Evolutionary conservation across 2,797 vertebrate species (phyloP), one percentile per base, ranked within the genome.

Genomic region (Cheirogaleus major): DNA sequence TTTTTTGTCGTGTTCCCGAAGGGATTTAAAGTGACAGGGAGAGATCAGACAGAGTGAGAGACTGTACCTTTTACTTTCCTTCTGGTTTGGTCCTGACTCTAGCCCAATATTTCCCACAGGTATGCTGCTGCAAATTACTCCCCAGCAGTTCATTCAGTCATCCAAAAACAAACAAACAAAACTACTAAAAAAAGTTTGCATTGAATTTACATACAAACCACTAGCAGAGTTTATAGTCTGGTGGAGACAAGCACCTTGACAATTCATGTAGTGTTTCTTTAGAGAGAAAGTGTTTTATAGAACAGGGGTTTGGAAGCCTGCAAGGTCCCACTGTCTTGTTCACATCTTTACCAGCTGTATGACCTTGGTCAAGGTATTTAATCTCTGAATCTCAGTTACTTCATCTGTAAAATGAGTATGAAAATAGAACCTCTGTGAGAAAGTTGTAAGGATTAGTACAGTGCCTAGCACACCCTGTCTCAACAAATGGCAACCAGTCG

Each of bases 21-120:
- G 72, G 55, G 20, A 72, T 93, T 97, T 90, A 90, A 96, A 76
- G 38, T 87, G 63, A 72, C 41, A 85, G 69, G 65, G 32, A 65
- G 69, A 93, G 25, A 75, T 59, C 11, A 89, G 65, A 78, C 3
- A 76, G 65, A 78, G 17, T 57, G 57, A 90, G 59, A 41, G n/a
- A 67, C 35, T 67, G 87, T 12, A 18, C 85, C 27, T 70, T 70
- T 79, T 50, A 59, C 7, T 63, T 79, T 55, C 10, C 35, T 57
- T 14, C 2, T 5, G 9, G 27, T 82, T 85, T 73, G 27, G 65
- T 86, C 52, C 57, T 94, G 41, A 91, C 41, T 92, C 48, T 84
- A 93, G 10, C 12, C 35, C 67, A 32, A 55, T 59, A 63, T 73
- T 57, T 38, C 8, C 45, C 14, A 7, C 20, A 73, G 22, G 12